Evolutionary conservation across 2,797 vertebrate species (phyloP).

Genomic region (Alcedo quadribrachys): DNA sequence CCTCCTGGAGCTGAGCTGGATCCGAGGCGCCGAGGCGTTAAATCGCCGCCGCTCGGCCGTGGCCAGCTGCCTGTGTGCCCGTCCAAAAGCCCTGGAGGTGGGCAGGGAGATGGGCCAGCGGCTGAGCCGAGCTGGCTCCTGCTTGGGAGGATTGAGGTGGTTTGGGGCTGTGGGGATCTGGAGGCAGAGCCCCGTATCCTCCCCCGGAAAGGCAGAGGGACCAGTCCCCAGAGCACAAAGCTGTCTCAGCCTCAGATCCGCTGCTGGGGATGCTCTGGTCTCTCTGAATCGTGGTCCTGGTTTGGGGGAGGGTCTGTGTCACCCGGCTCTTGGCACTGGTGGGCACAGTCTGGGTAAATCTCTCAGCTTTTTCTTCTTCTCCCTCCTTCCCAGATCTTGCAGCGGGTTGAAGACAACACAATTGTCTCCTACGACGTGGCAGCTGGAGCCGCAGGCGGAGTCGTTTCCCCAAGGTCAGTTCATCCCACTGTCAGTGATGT

Average conservation of each 20-base stretch:
- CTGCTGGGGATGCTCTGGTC: fast-evolving
- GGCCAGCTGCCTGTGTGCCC: constrained; percentile 25
- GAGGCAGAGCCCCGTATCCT: neutral
- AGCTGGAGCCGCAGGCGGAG: constrained; percentile 90
- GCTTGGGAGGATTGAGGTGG: neutral
- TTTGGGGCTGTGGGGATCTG: neutral
- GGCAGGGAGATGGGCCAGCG: constrained; percentile 3
- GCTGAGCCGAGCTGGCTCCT: neutral
- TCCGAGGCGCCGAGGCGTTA: constrained; percentile 25
- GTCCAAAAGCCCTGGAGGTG: constrained; percentile 41
- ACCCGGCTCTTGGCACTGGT: neutral
- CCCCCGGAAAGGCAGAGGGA: neutral
- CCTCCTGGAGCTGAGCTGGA: constrained; percentile 34
- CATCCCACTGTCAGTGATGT: neutral
- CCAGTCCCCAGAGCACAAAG: neutral
- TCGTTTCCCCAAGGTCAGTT: constrained; percentile 90
- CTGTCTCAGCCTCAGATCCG: fast-evolving
- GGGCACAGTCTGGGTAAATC: neutral
- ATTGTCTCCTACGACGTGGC: constrained; percentile 92
- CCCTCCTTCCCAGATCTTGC: constrained; percentile 83
- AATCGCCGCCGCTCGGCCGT: constrained; percentile 43
- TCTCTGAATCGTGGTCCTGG: neutral
- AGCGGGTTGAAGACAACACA: constrained; percentile 94
- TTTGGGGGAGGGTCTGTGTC: neutral
- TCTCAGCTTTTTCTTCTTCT: neutral